These are phyloP conservation scores for Sebastes glaucus DNA, from an alignment of 2,797 vertebrate species.

Conservation along the genomic window DNA sequence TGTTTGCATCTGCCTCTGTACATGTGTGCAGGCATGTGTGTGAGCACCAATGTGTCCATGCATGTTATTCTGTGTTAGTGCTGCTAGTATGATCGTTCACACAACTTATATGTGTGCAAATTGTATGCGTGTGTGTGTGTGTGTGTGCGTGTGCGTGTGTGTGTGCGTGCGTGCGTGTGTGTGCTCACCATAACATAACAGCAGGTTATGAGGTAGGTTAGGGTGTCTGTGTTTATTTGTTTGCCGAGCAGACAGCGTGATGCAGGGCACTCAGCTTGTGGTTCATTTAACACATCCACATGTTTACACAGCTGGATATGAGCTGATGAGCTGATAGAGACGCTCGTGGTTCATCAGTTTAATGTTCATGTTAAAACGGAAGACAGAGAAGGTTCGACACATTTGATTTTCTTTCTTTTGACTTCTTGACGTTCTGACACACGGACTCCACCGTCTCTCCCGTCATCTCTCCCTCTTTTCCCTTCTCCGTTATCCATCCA, in stretches of 20 bases:
- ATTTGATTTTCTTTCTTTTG: not conserved
- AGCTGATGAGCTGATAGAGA: conserved; percentile 52
- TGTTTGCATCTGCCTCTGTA: not conserved
- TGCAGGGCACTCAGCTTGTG: conserved; percentile 61
- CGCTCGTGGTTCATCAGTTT: conserved; percentile 58
- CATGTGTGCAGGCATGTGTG: not conserved
- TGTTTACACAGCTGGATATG: conserved; percentile 82
- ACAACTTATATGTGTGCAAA: not conserved
- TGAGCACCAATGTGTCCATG: not conserved
- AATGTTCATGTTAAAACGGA: conserved; percentile 37
- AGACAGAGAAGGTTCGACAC: not conserved
- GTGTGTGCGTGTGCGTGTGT: not conserved
- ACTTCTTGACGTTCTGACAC: not conserved
- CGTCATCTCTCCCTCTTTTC: not conserved
- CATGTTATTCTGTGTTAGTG: not conserved
- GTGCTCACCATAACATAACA: conserved; percentile 44
- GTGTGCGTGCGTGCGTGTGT: conserved; percentile 5
- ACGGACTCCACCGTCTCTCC: not conserved
- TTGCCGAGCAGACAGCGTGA: conserved; percentile 72
- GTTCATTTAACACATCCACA: conserved; percentile 74
- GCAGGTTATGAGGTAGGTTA: conserved; percentile 65
- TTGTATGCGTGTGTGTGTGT: not conserved
- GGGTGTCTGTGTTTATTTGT: conserved; percentile 77
- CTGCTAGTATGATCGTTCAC: not conserved
- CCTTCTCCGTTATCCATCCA: not conserved